phyloP scores from a whole-genome alignment of 2,797 vertebrate genomes.

The Lophotriccus pileatus region DNA sequence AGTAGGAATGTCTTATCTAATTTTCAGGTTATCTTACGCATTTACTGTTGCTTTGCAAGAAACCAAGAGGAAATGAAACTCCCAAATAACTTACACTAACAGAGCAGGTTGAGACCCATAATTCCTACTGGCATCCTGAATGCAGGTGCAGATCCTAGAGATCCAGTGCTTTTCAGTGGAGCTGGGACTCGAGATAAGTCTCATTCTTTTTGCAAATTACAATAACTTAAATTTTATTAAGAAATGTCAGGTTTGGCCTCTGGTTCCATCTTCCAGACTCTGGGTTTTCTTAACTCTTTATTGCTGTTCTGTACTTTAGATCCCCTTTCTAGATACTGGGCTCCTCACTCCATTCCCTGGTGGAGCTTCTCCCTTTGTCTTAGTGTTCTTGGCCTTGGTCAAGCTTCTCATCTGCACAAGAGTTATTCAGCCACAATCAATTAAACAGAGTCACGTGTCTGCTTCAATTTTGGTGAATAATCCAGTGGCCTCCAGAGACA shows the following conservation, averaged over 20 bases:
- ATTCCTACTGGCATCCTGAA: background rate
- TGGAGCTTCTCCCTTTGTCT: background rate
- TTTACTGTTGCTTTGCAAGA: background rate
- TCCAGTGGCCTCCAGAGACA: background rate
- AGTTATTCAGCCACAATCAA: background rate
- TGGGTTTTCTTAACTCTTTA: background rate
- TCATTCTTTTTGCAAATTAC: background rate
- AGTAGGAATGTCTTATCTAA: background rate
- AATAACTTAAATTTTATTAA: background rate
- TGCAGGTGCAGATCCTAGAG: background rate
- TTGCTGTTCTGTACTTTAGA: background rate
- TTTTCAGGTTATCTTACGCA: background rate
- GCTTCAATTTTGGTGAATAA: background rate
- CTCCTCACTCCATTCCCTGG: background rate
- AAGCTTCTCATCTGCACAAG: background rate
- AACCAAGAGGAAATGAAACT: background rate
- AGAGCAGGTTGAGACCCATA: background rate
- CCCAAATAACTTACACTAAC: too few species aligned
- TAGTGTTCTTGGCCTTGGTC: background rate
- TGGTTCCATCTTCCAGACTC: background rate
- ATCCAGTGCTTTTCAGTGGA: background rate
- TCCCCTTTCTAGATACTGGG: background rate
- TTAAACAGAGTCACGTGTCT: background rate
- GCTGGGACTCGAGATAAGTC: background rate
- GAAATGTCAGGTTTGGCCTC: background rate